Base-by-base conservation (phyloP, 92 coral and sea anemone species). In the Parazoanthus atlanticus region DNA sequence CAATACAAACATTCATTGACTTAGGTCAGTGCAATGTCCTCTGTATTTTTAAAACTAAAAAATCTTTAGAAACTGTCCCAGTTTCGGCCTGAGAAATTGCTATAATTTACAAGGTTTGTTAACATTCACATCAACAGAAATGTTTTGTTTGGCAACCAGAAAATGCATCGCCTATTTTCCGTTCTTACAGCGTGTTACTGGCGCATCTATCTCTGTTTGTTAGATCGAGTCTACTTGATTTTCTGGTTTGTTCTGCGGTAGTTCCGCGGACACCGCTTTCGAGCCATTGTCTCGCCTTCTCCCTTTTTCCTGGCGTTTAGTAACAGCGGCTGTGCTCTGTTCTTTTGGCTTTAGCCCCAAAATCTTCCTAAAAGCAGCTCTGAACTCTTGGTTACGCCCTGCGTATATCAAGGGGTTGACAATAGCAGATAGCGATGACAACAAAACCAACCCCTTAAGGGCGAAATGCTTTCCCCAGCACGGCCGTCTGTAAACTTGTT, bases 401-500 rank as follows among this genome's bases (percentile, higher is more conserved):
- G 76, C 77, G 75, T 82, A 82, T 25, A 82, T 82, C 86, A 82
- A 34, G 23, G 86, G 86, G 11, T 82, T 82, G 21, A 82, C 1
- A 76, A 82, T 67, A 23, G 86, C 86, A 29, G 76, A 40, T 11
- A 66, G 64, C 71, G 61, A 65, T 17, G 77, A 82, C 11, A 82
- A 6, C 15, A 82, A 43, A 82, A 67, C 86, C 32, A 67, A 16
- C 16, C 26, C 32, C 29, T 30, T 67, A 40, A 38, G 54, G 12
- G 36, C 58, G 1, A 38, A 3, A 40, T 26, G n/a, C 29, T 43
- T 82, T 38, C 61, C 76, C 86, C 86, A 82, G 76, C 86, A 40
- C 13, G 86, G 86, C 0, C 77, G 64, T 8, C 2, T 36, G 36
- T 67, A 82, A 70, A 65, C 76, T 15, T 67, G 77, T 12, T 64